These are phyloP conservation scores for Antheraea assamensis DNA, from an alignment of 2,888 invertebrate genomes.

Conservation along the genomic window DNA sequence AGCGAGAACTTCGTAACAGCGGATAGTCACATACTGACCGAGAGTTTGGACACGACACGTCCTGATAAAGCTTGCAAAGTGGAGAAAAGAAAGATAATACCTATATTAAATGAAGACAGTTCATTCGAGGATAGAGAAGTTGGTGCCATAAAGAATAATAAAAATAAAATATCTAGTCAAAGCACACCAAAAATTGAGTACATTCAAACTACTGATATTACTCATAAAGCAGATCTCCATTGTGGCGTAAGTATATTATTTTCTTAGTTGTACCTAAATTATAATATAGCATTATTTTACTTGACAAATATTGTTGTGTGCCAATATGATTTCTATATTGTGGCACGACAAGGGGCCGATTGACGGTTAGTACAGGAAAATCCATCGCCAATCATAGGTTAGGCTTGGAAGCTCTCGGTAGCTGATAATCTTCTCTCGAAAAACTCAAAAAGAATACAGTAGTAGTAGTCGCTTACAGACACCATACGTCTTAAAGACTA, in stretches of 20 bases:
- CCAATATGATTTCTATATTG: too few species aligned
- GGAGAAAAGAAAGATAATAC: conserved; percentile 52
- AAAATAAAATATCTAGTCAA: conserved; percentile 42
- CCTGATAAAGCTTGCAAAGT: conserved; percentile 60
- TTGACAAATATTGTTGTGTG: too few species aligned
- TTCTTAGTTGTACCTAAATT: not conserved
- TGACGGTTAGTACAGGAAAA: too few species aligned
- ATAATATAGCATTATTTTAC: too few species aligned
- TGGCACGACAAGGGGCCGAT: too few species aligned
- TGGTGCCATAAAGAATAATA: conserved; percentile 43
- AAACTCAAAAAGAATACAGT: too few species aligned
- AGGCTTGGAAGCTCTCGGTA: too few species aligned
- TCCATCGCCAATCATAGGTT: too few species aligned
- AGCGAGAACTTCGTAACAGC: conserved; percentile 67
- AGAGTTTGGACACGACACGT: conserved; percentile 44
- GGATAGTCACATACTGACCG: conserved; percentile 54
- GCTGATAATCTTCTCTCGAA: too few species aligned
- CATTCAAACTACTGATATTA: conserved; percentile 39
- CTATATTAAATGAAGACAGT: conserved; percentile 46
- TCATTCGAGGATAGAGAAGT: conserved; percentile 44
- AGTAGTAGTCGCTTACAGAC: too few species aligned
- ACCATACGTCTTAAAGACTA: too few species aligned
- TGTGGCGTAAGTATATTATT: conserved; percentile 49
- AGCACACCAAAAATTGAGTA: conserved; percentile 53
- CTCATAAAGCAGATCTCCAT: conserved; percentile 52